Evolutionary conservation across 2,113 vertebrate species (phyloP).

Genomic region (Limanda limanda): DNA sequence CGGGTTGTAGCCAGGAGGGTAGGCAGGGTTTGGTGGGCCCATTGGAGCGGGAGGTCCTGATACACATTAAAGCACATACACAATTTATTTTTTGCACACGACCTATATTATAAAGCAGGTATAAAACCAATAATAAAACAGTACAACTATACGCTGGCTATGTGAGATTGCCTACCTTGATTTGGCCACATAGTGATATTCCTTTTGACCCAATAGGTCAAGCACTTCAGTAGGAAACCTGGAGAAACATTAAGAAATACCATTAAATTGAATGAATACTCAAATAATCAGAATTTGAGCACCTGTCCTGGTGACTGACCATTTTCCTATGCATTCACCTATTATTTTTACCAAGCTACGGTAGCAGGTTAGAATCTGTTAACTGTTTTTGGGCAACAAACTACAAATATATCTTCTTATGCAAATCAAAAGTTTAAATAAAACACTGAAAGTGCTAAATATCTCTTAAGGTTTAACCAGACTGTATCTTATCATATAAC

Average conservation of each 20-base stretch:
- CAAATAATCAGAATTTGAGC: no score
- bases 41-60: slow-evolving; percentile 68
- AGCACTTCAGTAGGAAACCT: slow-evolving; percentile 19
- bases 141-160: not conserved
- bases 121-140: not conserved
- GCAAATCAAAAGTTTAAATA: no score
- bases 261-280: not conserved
- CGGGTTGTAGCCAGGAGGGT: slow-evolving; percentile 72
- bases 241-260: slow-evolving; percentile 16
- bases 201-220: not conserved
- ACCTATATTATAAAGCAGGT: not conserved
- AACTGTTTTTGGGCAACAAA: no score
- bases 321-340: no score
- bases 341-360: no score
- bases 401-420: no score
- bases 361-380: no score
- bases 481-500: no score
- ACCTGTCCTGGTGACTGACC: not conserved
- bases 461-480: no score
- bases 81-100: not conserved
- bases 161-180: slow-evolving; percentile 72
- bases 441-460: no score
- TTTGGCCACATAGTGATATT: slow-evolving; percentile 77
- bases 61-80: slow-evolving; percentile 8
- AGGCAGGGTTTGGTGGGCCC: slow-evolving; percentile 69